A percentile compares a stretch with the other conserved stretches of the same genome.
These are phyloP conservation scores for Homarus gammarus DNA, from an alignment of 2,888 invertebrate genomes.

Conservation along the genomic window DNA sequence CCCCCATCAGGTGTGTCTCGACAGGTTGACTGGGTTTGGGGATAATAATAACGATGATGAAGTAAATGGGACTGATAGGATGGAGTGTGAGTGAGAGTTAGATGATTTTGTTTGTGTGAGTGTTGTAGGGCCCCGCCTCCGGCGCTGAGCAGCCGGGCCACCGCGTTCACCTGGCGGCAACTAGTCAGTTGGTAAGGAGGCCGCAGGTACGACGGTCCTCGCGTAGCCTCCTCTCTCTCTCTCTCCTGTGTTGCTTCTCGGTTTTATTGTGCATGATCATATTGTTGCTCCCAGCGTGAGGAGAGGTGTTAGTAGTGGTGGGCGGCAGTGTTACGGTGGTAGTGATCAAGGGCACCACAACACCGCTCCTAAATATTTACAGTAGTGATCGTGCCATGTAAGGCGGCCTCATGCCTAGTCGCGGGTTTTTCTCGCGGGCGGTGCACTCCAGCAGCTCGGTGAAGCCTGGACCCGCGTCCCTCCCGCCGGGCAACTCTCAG, in stretches of 20 bases:
- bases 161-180: constrained; percentile 47
- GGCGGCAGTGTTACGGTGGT: not conserved
- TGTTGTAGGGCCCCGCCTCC: constrained; percentile 38
- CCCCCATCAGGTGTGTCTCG: not conserved
- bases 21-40: too few species aligned
- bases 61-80: not conserved
- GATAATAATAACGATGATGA: too few species aligned
- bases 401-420: constrained; percentile 58
- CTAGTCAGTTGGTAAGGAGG: constrained; percentile 55
- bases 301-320: not conserved
- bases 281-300: not conserved
- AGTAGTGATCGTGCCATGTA: constrained; percentile 32
- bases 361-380: too few species aligned
- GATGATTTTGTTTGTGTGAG: not conserved
- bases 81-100: not conserved
- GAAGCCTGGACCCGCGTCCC: constrained; percentile 60
- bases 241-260: constrained; percentile 5
- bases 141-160: constrained; percentile 53
- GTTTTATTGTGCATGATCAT: not conserved
- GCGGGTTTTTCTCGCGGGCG: constrained; percentile 69
- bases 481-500: constrained; percentile 15
- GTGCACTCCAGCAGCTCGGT: constrained; percentile 67
- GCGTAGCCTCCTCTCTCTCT: not conserved
- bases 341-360: too few species aligned
- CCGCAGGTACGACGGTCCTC: constrained; percentile 42